Base-by-base conservation (phyloP, 2,888 invertebrate genomes). In the Napeogenes sylphis region DNA sequence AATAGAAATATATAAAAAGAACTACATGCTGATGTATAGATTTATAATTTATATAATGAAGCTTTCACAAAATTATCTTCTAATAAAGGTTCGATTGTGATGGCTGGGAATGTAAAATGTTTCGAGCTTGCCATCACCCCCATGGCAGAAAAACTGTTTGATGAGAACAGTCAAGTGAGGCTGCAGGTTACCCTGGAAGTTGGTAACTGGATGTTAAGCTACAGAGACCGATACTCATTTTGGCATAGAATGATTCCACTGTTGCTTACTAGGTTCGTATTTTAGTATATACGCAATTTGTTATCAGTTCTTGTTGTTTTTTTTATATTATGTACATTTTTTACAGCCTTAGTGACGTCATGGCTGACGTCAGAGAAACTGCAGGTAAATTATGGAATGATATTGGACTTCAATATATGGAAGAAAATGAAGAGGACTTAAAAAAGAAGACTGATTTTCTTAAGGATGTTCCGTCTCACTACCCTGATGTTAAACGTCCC, bases 81-180 rank as follows among this genome's bases (percentile, higher is more conserved):
- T 13, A 3, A 47, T 32, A 45, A 47, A 92, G 93, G 92, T 58
- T 91, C 92, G 45, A 87, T 92, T 63, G 91, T 96, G 14, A 86
- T 94, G 70, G 93, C 94, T 70, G 94, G 95, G 3, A 94, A 93
- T 78, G 93, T 91, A 1, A 95, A 95, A 76, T 92, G 92, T 51
- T 92, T 96, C 68, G 94, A 96, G 66, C 90, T 94, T 61, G 93
- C 95, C 0, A 91, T 96, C 32, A 93, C 93, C 0, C 95, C 96
- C n/a, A 91, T 98, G 80, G 97, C 97, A 0, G 97, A 97, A 74
- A 92, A 96, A 71, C 82, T 98, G 4, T 98, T 98, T 91, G 98
- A 98, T 87, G 93, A 94, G 72, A 94, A 94, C 75, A 93, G 94
- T 0, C 86, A 92, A 63, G 98, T 98, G 0, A 92, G 98, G 55